Evolutionary conservation across 2,113 vertebrate genomes (phyloP).

Genomic region (Orthonyx spaldingii): DNA sequence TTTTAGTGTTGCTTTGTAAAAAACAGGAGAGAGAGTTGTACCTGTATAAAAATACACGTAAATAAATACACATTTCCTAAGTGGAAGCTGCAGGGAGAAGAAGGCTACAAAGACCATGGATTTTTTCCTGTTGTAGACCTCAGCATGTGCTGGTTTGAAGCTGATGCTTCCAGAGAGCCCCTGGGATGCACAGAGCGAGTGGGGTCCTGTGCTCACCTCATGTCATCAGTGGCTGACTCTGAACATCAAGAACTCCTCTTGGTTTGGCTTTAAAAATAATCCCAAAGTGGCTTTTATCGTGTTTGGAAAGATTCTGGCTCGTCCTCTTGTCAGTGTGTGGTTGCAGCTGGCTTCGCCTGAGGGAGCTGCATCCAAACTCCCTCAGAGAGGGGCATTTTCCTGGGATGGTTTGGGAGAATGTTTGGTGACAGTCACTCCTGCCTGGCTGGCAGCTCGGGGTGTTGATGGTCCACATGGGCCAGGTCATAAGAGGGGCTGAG

Average conservation of each 20-base stretch:
- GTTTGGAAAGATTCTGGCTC: background rate
- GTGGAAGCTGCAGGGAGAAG: background rate
- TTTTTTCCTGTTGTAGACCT: background rate
- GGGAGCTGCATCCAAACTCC: background rate
- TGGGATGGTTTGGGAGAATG: background rate
- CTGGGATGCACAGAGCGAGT: background rate
- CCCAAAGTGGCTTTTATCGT: background rate
- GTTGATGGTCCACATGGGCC: background rate
- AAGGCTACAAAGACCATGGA: background rate
- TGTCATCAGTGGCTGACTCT: accelerated
- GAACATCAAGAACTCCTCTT: background rate
- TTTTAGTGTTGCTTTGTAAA: background rate
- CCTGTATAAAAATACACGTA: too few species aligned
- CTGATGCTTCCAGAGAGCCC: background rate
- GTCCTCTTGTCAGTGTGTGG: background rate
- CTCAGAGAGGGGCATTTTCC: background rate
- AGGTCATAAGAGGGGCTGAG: background rate
- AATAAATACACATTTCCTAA: background rate
- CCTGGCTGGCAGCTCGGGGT: background rate
- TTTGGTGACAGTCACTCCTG: background rate
- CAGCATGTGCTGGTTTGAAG: background rate
- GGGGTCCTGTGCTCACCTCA: background rate
- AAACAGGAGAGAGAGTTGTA: background rate
- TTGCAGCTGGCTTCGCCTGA: background rate
- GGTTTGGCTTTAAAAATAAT: background rate